Evolutionary conservation across 2,888 invertebrate species (phyloP), one percentile per base, ranked within the genome.

Genomic region (Sthenelais limicola): DNA sequence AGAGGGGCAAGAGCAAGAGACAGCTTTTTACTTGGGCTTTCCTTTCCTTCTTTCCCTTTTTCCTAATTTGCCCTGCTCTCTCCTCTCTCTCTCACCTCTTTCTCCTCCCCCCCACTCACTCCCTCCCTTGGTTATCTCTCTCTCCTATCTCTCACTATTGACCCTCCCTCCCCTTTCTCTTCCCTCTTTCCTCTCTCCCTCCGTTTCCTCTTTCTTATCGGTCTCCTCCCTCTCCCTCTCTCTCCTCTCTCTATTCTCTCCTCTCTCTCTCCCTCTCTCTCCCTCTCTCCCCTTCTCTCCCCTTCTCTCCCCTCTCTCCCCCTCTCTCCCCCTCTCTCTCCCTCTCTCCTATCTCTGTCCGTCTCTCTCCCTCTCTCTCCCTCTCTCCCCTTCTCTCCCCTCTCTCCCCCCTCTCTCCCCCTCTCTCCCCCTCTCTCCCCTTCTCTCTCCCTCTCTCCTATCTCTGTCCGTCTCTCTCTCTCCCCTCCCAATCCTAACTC

Each of bases 71-170:
- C n/a, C 3, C 33, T 33, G 9, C 30, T 30, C 0, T 58, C 58
- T 18, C 32, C 3, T n/a, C 33, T 33, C n/a, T 35, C 7, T 15
- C 33, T n/a, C n/a, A 0, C 0, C 0, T 58, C 0, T 1, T 3
- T 32, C 32, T 58, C 32, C 62, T 58, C 32, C 33, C 58, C 33
- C 32, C 33, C 58, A 15, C 32, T 28, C 30, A n/a, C n/a, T 18
- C 56, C 35, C 24, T 28, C 30, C 54, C 30, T n/a, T 12, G 9
- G 33, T 35, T 18, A 35, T 24, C 56, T 35, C 56, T 18, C 56
- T 56, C 54, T 28, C 18, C 32, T 35, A 33, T 18, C 30, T 7
- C 30, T 28, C 3, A 28, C n/a, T 26, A 26, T n/a, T 15, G 30
- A 15, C 5, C 7, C 28, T 5, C 54, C 26, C 32, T 4, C 54